Evolutionary conservation across 2,113 vertebrate genomes (phyloP), one percentile per base, ranked within the genome.

Genomic region (Lamprologus sp.): DNA sequence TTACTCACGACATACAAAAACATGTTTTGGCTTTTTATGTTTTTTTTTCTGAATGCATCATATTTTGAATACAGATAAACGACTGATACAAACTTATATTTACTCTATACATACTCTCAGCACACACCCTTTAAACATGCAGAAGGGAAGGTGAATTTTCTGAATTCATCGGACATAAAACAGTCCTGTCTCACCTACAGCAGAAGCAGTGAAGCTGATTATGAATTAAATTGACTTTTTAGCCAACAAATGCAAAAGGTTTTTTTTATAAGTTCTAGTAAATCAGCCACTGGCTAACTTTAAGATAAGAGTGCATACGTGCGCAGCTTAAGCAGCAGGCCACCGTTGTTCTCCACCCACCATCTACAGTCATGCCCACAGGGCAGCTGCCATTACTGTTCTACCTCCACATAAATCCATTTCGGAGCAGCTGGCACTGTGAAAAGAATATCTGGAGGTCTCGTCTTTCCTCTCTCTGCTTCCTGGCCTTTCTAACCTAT

Each of bases 351-450:
- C 73, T 86, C 51, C 28, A 19, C 35, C 65, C 80, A 84, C 73
- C 75, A 63, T 85, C 80, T 93, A 58, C 51, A 82, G 53, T 21
- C 54, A 53, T 85, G 68, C 70, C 86, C 81, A 45, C n/a, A 2
- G n/a, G 88, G 89, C 90, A 91, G 92, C 88, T 90, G 87, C 81
- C 86, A 81, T 86, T 47, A 68, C 83, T 73, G 70, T 58, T 80
- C 58, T 28, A 82, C 87, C 82, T 87, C 65, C 81, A 84, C 65
- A 63, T 31, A 85, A 80, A 90, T 88, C 82, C 5, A 4, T 86
- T 84, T 82, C 11, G 26, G 28, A 87, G 65, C 73, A 90, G 88
- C 88, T 91, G 85, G 70, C 45, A 80, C 68, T 31, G 55, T 84
- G 60, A 87, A 88, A 84, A 26, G 9, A 28, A 58, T 31, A 81